Evolutionary conservation across 2,888 invertebrate genomes (phyloP), one percentile per base, ranked within the genome.

Genomic region (Crematogaster levior): DNA sequence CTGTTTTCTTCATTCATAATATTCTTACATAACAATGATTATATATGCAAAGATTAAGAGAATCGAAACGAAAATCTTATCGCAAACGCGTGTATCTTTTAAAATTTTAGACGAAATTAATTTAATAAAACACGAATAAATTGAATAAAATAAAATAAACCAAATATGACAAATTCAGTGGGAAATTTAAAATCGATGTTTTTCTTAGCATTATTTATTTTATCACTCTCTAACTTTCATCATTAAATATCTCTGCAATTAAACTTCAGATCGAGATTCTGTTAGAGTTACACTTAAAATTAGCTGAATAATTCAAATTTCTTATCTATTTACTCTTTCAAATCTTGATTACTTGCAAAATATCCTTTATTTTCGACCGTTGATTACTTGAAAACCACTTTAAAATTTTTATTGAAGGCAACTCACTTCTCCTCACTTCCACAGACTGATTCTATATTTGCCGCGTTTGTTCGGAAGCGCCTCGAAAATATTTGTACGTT

Each of bases 401-500:
- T 18, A 0, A 21, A 37, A 34, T 37, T 63, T 77, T 43, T 21
- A 30, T 34, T 1, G 9, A 43, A 18, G 1, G 1, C 1, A 30
- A 68, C n/a, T n/a, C n/a, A n/a, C n/a, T n/a, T n/a, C n/a, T n/a
- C 4, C 12, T 43, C 21, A 24, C 40, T 27, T 15, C 5, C 18
- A 53, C 40, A 21, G 21, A 7, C 18, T 24, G 30, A 70, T 58
- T 37, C 21, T 12, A 18, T 30, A 61, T 40, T 27, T 51, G 1
- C 3, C 65, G n/a, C 3, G 7, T 53, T 68, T 68, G 18, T 43
- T 40, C 46, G 12, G 18, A 21, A 40, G 7, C 15, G 24, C 2
- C 18, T 40, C 21, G 68, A 68, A 24, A n/a, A 58, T 12, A 30
- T 37, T 63, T 74, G 51, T 15, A 75, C 40, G 30, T 77, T 77